Conservation (phyloP, 2,797 vertebrate species). For the Molossus alvarezi region DNA sequence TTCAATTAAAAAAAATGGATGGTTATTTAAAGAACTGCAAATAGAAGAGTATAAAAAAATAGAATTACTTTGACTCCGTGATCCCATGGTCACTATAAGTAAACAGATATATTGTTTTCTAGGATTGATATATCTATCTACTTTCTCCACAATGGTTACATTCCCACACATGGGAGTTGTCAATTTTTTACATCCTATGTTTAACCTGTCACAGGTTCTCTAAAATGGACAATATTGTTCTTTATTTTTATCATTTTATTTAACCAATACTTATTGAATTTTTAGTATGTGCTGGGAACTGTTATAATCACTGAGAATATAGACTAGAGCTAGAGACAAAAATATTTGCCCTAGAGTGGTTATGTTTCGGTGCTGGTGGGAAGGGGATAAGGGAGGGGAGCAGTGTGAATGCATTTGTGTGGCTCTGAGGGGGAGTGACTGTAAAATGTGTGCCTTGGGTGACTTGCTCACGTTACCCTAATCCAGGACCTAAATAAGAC, state of each 20-base stretch:
- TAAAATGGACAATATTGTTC: not conserved
- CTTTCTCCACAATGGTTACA: not conserved
- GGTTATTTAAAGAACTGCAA: not conserved
- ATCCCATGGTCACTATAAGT: not conserved
- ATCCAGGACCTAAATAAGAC: not conserved
- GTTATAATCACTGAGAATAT: not conserved
- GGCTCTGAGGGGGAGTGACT: not conserved
- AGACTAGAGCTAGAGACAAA: not conserved
- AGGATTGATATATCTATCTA: not conserved
- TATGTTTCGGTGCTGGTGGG: not conserved
- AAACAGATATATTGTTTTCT: not conserved
- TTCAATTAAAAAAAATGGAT: not conserved
- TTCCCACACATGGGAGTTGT: not conserved
- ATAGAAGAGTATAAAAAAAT: not conserved
- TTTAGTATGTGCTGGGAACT: not conserved
- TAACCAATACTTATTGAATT: not conserved
- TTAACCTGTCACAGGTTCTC: not conserved
- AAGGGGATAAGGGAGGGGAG: not conserved
- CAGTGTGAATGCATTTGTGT: rapidly evolving
- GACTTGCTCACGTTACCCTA: not conserved
- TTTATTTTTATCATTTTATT: slow-evolving; percentile 32
- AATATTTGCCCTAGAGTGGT: not conserved
- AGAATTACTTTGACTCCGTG: not conserved
- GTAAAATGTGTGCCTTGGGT: not conserved
- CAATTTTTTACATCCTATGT: not conserved